Evolutionary conservation across 2,888 invertebrate genomes (phyloP).

Genomic region (Melinaea menophilus): DNA sequence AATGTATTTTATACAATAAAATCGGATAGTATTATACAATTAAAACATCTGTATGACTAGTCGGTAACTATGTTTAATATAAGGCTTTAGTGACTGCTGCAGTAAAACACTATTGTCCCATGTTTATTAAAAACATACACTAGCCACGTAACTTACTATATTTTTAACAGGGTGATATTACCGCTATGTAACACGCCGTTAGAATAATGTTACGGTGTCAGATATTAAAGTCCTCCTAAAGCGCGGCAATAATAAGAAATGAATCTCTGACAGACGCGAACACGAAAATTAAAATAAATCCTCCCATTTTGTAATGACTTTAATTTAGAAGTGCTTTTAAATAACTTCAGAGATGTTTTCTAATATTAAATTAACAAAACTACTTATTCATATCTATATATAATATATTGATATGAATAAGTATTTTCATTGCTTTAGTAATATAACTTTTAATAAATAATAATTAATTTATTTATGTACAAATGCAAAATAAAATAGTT

Average conservation of each 20-base stretch:
- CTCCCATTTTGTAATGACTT: conserved; percentile 9
- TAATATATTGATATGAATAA: no score
- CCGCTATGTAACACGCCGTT: no score
- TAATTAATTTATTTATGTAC: no score
- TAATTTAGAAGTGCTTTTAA: conserved; percentile 18
- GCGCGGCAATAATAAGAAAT: not conserved
- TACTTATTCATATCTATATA: no score
- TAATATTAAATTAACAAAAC: not conserved
- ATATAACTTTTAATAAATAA: no score
- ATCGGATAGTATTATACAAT: no score
- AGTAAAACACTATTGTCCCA: not conserved
- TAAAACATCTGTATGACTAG: no score
- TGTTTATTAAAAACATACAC: not conserved
- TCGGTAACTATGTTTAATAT: no score
- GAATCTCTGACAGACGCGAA: conserved; percentile 10
- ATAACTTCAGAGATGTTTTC: conserved; percentile 13
- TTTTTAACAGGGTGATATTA: not conserved
- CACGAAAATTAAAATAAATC: conserved; percentile 17
- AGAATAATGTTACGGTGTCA: not conserved
- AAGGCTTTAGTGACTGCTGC: no score
- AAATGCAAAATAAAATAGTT: no score
- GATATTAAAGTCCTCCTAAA: not conserved
- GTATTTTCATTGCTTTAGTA: no score
- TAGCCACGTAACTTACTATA: not conserved
- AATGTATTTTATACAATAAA: no score